Percentiles rank a stretch among this genome's conserved stretches.
Evolutionary conservation across 2,888 invertebrate species (phyloP).

Genomic region (Gisinianus flammeolus): DNA sequence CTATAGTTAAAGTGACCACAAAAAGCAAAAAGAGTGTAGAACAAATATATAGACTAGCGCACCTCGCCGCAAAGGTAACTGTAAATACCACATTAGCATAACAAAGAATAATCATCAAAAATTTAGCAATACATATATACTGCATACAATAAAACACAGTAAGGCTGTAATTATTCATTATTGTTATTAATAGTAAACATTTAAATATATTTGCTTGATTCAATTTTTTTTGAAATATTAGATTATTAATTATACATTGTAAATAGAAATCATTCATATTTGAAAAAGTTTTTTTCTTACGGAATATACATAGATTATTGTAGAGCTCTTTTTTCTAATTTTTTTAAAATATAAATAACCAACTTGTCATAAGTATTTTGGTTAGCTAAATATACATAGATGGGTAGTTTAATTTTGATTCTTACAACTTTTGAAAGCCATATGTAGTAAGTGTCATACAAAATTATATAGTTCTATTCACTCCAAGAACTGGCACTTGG

Average conservation of each 20-base stretch:
- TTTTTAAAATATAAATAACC: too few relatives aligned
- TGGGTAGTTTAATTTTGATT: neutral
- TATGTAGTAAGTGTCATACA: neutral
- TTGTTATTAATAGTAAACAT: too few relatives aligned
- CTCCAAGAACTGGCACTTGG: constrained; percentile 21
- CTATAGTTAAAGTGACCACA: neutral
- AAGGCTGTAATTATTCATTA: too few relatives aligned
- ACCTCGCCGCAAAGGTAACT: constrained; percentile 5
- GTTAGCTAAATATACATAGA: constrained; percentile 5
- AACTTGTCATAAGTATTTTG: neutral
- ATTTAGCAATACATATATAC: neutral
- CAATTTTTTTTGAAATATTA: too few relatives aligned
- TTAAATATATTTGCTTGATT: too few relatives aligned
- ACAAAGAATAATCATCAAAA: neutral
- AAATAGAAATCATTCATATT: too few relatives aligned
- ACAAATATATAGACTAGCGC: constrained; percentile 11
- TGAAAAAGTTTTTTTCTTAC: too few relatives aligned
- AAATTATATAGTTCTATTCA: constrained; percentile 4
- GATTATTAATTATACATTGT: too few relatives aligned
- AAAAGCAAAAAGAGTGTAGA: neutral
- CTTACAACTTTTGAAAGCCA: neutral
- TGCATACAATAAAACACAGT: neutral
- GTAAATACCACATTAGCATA: neutral
- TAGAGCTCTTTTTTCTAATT: too few relatives aligned
- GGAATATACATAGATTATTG: neutral